Evolutionary conservation across 1,140 invertebrate species (phyloP).

Genomic region (Formica selysi): DNA sequence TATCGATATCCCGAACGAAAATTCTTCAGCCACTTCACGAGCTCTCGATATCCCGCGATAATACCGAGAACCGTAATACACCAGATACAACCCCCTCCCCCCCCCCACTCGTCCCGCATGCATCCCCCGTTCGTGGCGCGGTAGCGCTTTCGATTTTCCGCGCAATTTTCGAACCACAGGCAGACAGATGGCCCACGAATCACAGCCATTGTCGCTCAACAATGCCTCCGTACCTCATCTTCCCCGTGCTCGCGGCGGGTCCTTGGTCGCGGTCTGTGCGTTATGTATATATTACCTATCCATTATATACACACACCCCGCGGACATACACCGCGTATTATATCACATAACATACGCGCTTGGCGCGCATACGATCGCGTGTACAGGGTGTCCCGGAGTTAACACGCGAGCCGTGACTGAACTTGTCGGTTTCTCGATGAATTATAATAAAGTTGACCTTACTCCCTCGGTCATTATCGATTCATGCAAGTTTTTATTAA

Average conservation of each 20-base stretch:
- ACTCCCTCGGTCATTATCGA: not conserved
- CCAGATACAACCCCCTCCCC: slow-evolving; percentile 13
- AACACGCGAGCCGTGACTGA: slow-evolving; percentile 6
- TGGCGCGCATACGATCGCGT: slow-evolving; percentile 59
- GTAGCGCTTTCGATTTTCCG: slow-evolving; percentile 70
- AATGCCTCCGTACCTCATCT: slow-evolving; percentile 54
- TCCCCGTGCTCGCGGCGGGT: not conserved
- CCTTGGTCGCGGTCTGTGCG: slow-evolving; percentile 29
- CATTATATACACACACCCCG: slow-evolving; percentile 54
- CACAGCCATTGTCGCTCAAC: slow-evolving; percentile 67
- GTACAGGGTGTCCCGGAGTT: slow-evolving; percentile 42
- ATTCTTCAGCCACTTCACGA: slow-evolving; percentile 66
- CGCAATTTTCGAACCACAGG: slow-evolving; percentile 66
- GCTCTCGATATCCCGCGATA: slow-evolving; percentile 62
- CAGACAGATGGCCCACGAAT: slow-evolving; percentile 71
- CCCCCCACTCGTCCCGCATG: not conserved
- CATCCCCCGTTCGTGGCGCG: not conserved
- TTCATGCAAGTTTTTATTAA: slow-evolving; percentile 18
- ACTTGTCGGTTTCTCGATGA: not conserved
- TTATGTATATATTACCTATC: slow-evolving; percentile 50
- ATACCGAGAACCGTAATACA: slow-evolving; percentile 50
- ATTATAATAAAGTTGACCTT: not conserved
- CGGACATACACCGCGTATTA: slow-evolving; percentile 62
- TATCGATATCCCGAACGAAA: slow-evolving; percentile 58
- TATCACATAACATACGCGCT: slow-evolving; percentile 64